Evolutionary conservation across 2,888 invertebrate genomes (phyloP).

Genomic region (Arrhopalites spinosus): DNA sequence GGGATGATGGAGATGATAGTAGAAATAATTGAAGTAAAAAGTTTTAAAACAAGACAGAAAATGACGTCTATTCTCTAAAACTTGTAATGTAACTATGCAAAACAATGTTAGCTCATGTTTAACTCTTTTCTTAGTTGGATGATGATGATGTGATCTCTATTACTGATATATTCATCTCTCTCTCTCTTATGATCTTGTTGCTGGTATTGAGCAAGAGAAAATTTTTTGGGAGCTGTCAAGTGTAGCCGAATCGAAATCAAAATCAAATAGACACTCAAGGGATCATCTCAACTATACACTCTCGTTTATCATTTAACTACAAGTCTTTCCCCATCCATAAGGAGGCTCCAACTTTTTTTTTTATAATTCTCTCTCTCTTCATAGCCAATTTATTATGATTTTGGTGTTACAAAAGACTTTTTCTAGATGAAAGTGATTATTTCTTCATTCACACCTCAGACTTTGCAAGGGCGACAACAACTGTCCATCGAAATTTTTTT

Average conservation of each 20-base stretch:
- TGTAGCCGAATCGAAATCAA: conserved; percentile 2
- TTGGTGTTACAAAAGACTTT: no score
- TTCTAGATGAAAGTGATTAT: conserved; percentile 7
- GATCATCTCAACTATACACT: no score
- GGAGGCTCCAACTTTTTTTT: no score
- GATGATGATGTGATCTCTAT: conserved; percentile 9
- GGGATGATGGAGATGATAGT: background rate
- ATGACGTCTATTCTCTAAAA: no score
- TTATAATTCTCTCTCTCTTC: no score
- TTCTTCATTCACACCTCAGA: conserved; percentile 4
- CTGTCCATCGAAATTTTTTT: no score
- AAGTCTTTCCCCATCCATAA: no score
- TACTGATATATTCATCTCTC: no score
- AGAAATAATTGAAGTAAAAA: conserved; percentile 1
- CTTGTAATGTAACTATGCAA: background rate
- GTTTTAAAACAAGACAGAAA: background rate
- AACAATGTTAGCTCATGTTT: background rate
- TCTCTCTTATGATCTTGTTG: no score
- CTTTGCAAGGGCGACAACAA: background rate
- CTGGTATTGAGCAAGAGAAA: conserved; percentile 8
- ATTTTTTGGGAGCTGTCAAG: background rate
- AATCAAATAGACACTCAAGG: no score
- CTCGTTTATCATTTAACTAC: no score
- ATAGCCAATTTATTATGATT: no score
- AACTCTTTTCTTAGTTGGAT: background rate